A percentile compares a stretch with the other conserved stretches of the same genome.
phyloP scores from a whole-genome alignment of 2,888 invertebrate genomes.

The Parthenolecanium corni region DNA sequence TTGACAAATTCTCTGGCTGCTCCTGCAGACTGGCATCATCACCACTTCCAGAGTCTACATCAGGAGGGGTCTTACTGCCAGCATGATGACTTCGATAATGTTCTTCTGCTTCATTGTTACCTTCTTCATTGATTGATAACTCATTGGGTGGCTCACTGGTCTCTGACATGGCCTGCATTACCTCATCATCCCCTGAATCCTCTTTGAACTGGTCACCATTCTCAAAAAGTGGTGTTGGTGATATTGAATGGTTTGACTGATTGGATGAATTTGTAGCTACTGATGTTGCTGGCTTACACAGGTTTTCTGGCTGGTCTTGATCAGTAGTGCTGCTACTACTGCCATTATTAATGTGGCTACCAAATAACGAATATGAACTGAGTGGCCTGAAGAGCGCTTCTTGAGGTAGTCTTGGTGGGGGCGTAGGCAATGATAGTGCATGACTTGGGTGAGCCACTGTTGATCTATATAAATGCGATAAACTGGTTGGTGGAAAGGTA shows the following conservation, averaged over 20 bases:
- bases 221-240: slow-evolving; percentile 36
- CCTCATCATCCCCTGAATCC: slow-evolving; percentile 8
- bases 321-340: slow-evolving; percentile 42
- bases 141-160: slow-evolving; percentile 34
- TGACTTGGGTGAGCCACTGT: slow-evolving; percentile 43
- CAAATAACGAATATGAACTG: slow-evolving; percentile 31
- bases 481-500: slow-evolving; percentile 40
- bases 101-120: background rate
- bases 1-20: slow-evolving; percentile 69
- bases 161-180: slow-evolving; percentile 28
- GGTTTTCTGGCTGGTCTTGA: slow-evolving; percentile 64
- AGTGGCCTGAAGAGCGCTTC: slow-evolving; percentile 10
- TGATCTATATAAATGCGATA: slow-evolving; percentile 44
- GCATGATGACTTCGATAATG: too few species aligned
- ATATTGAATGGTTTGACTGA: slow-evolving; percentile 37
- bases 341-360: slow-evolving; percentile 36
- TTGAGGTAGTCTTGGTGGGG: slow-evolving; percentile 43
- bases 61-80: slow-evolving; percentile 23
- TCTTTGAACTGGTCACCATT: slow-evolving; percentile 1
- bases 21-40: slow-evolving; percentile 57
- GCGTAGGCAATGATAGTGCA: slow-evolving; percentile 38
- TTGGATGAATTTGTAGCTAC: slow-evolving; percentile 38
- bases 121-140: slow-evolving; percentile 18
- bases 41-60: slow-evolving; percentile 43
- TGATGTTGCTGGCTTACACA: slow-evolving; percentile 46